Evolutionary conservation across 2,888 invertebrate genomes (phyloP), one percentile per base, ranked within the genome.

Genomic region (Aporophyla nigra): DNA sequence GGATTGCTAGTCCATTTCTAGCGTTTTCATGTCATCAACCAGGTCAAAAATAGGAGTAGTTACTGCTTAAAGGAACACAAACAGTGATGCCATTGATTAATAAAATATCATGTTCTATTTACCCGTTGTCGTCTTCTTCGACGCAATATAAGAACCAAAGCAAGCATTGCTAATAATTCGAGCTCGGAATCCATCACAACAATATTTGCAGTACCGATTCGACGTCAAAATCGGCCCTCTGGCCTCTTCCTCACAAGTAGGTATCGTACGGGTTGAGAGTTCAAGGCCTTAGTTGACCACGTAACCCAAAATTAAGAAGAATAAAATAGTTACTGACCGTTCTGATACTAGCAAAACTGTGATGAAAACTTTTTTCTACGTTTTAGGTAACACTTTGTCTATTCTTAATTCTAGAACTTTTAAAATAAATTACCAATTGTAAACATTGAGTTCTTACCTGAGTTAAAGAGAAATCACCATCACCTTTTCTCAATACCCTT

Each of bases 371-470:
- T 24, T 24, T 24, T 33, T 59, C 12, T 16, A 43, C 2, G 7
- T n/a, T 40, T 46, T 24, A 24, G 56, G 1, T n/a, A 49, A 12
- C 53, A 40, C 24, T 49, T 27, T 27, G n/a, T 53, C n/a, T 74
- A 73, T 54, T 62, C 62, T 24, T 40, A 51, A 21, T 40, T 63
- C 14, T 3, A n/a, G 16, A 78, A 27, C 10, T 56, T n/a, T 27
- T 16, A 6, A 49, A 33, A 16, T 33, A 21, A 7, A 56, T 14
- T 0, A 46, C 2, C 2, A 19, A 46, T 27, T 24, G 33, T 71
- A 59, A 78, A 75, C 82, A 77, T 40, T 78, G 71, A 53, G 63
- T 53, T 46, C 59, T 56, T 89, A 95, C 96, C 93, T 96, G 95
- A 14, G 95, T 94, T 65, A 93, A 58, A 40, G 92, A 91, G 14